Evolutionary conservation across 2,888 invertebrate genomes (phyloP).

Genomic region (Plutella xylostella): DNA sequence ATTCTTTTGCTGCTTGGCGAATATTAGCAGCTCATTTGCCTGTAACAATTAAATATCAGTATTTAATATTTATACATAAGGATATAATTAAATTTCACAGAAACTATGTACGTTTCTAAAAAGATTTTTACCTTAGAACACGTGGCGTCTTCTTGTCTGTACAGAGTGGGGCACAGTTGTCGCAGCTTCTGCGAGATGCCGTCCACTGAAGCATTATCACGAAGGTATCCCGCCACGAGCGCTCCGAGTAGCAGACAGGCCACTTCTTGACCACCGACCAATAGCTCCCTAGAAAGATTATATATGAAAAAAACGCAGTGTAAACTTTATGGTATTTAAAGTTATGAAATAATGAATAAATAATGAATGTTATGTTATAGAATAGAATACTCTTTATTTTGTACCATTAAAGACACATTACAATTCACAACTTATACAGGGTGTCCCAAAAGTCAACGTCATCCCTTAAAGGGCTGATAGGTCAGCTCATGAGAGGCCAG

Average conservation of each 20-base stretch:
- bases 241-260: constrained; percentile 80
- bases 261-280: constrained; percentile 79
- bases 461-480: too few species aligned
- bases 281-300: constrained; percentile 75
- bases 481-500: too few species aligned
- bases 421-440: too few species aligned
- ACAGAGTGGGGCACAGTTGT: constrained; percentile 93
- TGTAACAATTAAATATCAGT: constrained; percentile 38
- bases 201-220: constrained; percentile 95
- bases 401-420: too few species aligned
- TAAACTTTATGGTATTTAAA: too few species aligned
- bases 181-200: constrained; percentile 89
- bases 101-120: too few species aligned
- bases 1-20: constrained; percentile 80
- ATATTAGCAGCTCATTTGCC: constrained; percentile 90
- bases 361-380: too few species aligned
- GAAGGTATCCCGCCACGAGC: constrained; percentile 91
- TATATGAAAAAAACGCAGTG: too few species aligned
- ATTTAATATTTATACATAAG: constrained; percentile 1
- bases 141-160: constrained; percentile 94
- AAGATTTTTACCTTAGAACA: constrained; percentile 83
- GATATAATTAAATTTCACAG: too few species aligned
- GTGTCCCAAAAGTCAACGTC: too few species aligned
- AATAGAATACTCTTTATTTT: too few species aligned
- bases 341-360: too few species aligned